Conservation (phyloP, 2,113 vertebrate genomes). For the Girardinichthys multiradiatus region DNA sequence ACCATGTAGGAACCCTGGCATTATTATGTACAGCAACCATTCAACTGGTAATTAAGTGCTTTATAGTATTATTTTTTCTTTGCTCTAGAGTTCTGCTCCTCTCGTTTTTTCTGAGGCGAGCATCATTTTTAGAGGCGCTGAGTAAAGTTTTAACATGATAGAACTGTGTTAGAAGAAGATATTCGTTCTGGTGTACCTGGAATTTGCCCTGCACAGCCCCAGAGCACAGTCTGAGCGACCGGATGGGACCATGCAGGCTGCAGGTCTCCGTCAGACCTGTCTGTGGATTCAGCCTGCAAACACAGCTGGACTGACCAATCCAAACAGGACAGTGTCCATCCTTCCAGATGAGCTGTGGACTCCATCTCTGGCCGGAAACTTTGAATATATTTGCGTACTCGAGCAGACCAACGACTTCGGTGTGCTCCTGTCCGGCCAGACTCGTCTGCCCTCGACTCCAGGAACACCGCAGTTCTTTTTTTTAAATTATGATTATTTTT, state of each 20-base stretch:
- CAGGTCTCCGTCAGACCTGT: constrained; percentile 27
- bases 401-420: constrained; percentile 29
- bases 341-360: constrained; percentile 12
- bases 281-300: constrained; percentile 23
- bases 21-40: constrained; percentile 69
- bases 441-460: constrained; percentile 46
- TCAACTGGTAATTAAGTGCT: constrained; percentile 73
- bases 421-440: constrained; percentile 35
- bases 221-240: constrained; percentile 20
- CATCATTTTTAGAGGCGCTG: constrained; percentile 17
- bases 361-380: constrained; percentile 38
- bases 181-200: constrained; percentile 26
- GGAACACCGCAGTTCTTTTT: constrained; percentile 60
- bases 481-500: constrained; percentile 51
- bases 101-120: constrained; percentile 7
- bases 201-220: constrained; percentile 21
- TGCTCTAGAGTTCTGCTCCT: constrained; percentile 26
- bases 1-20: not conserved
- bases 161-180: constrained; percentile 29
- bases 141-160: constrained; percentile 57
- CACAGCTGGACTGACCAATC: constrained; percentile 16
- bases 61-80: constrained; percentile 64
- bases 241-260: constrained; percentile 27
- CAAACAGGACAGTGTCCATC: constrained; percentile 10
- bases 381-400: constrained; percentile 70